These are phyloP conservation scores for Pachyramphus minor DNA, from an alignment of 2,113 vertebrate genomes.

Conservation along the genomic window DNA sequence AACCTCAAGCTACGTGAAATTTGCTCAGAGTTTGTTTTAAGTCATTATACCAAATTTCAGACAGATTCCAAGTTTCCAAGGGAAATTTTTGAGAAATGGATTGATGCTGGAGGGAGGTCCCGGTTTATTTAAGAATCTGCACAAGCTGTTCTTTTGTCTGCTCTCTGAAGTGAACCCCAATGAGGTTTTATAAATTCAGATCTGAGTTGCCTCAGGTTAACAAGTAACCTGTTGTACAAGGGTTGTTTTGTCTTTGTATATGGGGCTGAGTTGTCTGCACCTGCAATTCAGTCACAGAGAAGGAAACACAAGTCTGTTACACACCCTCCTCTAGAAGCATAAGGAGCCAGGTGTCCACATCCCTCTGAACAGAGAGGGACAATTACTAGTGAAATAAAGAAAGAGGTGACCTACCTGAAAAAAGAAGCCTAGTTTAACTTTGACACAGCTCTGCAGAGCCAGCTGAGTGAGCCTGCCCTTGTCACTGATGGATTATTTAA, in stretches of 20 bases:
- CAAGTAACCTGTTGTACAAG: neutral
- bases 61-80: neutral
- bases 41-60: neutral
- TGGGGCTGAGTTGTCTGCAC: neutral
- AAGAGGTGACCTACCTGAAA: constrained; percentile 12
- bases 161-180: neutral
- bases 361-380: neutral
- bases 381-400: neutral
- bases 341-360: neutral
- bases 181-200: neutral
- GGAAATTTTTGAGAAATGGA: neutral
- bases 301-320: neutral
- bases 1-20: neutral
- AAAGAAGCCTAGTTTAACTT: constrained; percentile 16
- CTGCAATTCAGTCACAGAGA: neutral
- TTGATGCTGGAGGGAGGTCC: neutral
- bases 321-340: neutral
- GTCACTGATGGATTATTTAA: constrained; percentile 27
- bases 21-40: neutral
- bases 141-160: neutral
- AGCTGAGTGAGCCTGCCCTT: neutral
- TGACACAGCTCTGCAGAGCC: constrained; percentile 22
- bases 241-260: neutral
- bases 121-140: neutral
- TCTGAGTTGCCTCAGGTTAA: neutral